Percentiles rank a stretch among this genome's conserved stretches.
phyloP scores from a whole-genome alignment of 92 coral and sea anemone genomes.

The Ricordea florida region DNA sequence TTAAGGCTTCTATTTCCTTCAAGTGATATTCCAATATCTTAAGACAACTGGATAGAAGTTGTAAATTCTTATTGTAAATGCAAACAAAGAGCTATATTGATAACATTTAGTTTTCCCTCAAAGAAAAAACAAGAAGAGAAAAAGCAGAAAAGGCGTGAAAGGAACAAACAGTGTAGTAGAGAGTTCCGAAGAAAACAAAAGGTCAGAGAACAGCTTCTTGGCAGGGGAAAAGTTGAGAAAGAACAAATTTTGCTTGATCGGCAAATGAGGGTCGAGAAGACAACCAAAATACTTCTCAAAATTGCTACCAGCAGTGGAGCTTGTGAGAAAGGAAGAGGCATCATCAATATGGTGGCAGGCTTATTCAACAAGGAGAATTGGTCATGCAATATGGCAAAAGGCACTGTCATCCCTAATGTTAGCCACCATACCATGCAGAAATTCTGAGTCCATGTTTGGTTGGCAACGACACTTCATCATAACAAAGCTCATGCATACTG shows the following conservation, averaged over 20 bases:
- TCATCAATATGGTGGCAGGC: constrained; percentile 48
- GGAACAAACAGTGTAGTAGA: constrained; percentile 94
- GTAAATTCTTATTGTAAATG: no score
- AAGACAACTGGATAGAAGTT: no score
- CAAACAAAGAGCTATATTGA: neutral
- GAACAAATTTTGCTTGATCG: constrained; percentile 53
- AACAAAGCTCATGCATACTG: no score
- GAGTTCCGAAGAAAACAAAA: constrained; percentile 89
- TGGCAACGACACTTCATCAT: no score
- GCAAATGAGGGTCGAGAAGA: constrained; percentile 65
- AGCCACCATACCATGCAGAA: constrained; percentile 24
- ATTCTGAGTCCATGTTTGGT: constrained; percentile 5
- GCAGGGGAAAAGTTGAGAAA: constrained; percentile 71
- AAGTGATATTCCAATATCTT: no score
- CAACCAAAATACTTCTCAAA: constrained; percentile 59
- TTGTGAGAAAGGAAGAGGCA: constrained; percentile 56
- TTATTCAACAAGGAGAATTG: constrained; percentile 58
- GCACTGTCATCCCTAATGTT: neutral
- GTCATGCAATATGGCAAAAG: neutral
- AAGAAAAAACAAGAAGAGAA: constrained; percentile 73
- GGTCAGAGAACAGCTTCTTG: constrained; percentile 71
- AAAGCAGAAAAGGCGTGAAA: constrained; percentile 81
- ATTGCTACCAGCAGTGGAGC: constrained; percentile 55
- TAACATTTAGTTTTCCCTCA: neutral
- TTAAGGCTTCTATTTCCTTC: no score